phyloP scores from a whole-genome alignment of 1,140 invertebrate species.

The Drosophila kanapiae region DNA sequence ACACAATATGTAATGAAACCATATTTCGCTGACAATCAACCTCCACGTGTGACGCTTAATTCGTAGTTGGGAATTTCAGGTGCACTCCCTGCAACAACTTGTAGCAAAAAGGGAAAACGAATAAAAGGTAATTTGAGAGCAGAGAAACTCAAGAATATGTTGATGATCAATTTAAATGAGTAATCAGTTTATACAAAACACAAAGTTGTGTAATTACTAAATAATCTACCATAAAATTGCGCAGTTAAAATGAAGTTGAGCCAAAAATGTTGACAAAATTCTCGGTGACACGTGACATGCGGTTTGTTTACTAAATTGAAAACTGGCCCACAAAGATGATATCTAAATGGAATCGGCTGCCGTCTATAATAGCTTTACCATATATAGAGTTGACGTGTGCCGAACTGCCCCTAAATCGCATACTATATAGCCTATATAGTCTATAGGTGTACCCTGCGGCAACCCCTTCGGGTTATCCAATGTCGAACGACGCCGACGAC shows the following conservation, averaged over 20 bases:
- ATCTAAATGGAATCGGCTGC: slow-evolving; percentile 34
- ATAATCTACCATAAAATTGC: slow-evolving; percentile 5
- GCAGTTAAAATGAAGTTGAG: slow-evolving; percentile 10
- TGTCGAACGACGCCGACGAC: slow-evolving; percentile 5
- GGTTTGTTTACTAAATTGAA: slow-evolving; percentile 8
- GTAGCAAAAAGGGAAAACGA: too few relatives aligned
- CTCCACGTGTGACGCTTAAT: background rate
- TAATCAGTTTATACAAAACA: background rate
- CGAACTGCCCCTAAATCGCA: slow-evolving; percentile 18
- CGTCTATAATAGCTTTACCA: slow-evolving; percentile 28
- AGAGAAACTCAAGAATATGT: background rate
- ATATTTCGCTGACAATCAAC: too few relatives aligned
- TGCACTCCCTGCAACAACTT: background rate
- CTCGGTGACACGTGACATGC: slow-evolving; percentile 4
- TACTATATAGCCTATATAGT: slow-evolving; percentile 15
- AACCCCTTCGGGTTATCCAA: slow-evolving; percentile 2
- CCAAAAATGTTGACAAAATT: background rate
- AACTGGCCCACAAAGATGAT: slow-evolving; percentile 38
- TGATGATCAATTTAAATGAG: background rate
- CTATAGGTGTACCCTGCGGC: background rate
- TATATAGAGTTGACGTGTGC: slow-evolving; percentile 48
- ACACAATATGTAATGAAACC: too few relatives aligned
- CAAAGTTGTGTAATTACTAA: background rate
- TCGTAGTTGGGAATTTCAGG: background rate
- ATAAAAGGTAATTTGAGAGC: background rate